Evolutionary conservation across 2,113 vertebrate species (phyloP), one percentile per base, ranked within the genome.

Genomic region (Brachyhypopomus gauderio): DNA sequence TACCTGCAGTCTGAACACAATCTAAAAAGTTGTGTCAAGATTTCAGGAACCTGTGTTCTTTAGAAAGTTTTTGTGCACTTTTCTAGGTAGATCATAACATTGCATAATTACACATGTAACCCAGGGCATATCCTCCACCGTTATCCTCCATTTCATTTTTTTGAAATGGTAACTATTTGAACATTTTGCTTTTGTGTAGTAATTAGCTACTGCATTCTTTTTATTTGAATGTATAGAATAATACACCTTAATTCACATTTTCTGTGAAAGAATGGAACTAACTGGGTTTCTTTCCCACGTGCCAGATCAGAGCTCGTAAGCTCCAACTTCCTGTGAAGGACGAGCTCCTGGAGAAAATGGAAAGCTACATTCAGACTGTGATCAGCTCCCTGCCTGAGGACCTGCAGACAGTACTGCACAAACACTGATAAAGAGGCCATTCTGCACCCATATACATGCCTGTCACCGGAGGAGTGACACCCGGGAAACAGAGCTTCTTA

Each of bases 251-350:
- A 30, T 36, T 12, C 58, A 41, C 16, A 5, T 72, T 34, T 69
- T 38, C 41, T 45, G 14, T 12, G 45, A 14, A 52, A 52, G 2
- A 52, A 14, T 52, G 12, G 45, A 52, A 52, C 45, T 52, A 59
- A 59, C 38, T 3, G 36, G 73, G 22, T 70, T 23, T 75, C 55
- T 67, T 58, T 67, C 5, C 79, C n/a, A 81, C 27, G 14, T 19
- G 1, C 5, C 55, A 99, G 97, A 86, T 84, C 0, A 92, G 91
- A 85, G 96, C 95, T 7, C 88, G 89, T 7, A 87, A 89, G 77
- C 95, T 94, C 79, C 95, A 93, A 85, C 92, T 98, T 63, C 94
- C 95, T 0, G 90, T 97, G 76, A 95, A 92, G 85, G 94, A 94
- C 12, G 92, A 92, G 0, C 93, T 94, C 0, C 79, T 97, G 56